Conservation (phyloP, 2,113 vertebrate species). For the Oncorhynchus mykiss region DNA sequence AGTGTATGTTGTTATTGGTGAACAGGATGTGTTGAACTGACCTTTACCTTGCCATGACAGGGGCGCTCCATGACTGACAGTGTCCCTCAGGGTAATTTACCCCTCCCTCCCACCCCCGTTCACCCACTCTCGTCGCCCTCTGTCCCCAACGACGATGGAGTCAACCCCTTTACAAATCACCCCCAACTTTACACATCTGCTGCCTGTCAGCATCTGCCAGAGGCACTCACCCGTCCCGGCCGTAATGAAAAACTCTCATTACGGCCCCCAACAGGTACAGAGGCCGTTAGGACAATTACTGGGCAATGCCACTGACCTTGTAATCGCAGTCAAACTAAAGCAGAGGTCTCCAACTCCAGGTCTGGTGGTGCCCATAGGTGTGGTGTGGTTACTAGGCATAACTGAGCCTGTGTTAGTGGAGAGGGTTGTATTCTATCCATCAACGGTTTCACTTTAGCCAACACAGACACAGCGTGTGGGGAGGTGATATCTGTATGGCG, state of each 20-base stretch:
- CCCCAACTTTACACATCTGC: slow-evolving; percentile 97
- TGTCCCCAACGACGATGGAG: slow-evolving; percentile 75
- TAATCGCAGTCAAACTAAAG: slow-evolving; percentile 69
- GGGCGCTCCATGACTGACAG: slow-evolving; percentile 82
- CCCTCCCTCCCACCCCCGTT: slow-evolving; percentile 6
- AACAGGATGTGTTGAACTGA: slow-evolving; percentile 70
- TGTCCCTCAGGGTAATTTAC: slow-evolving; percentile 86
- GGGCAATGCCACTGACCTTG: slow-evolving; percentile 90
- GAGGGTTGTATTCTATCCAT: too few species aligned
- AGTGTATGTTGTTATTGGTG: not conserved
- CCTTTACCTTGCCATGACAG: slow-evolving; percentile 86
- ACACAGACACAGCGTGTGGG: too few species aligned
- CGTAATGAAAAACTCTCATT: slow-evolving; percentile 97
- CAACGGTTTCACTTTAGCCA: too few species aligned
- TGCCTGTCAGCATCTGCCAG: slow-evolving; percentile 98
- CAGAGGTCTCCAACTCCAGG: slow-evolving; percentile 39
- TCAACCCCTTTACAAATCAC: slow-evolving; percentile 95
- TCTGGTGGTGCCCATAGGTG: slow-evolving; percentile 19
- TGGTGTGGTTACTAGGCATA: not conserved
- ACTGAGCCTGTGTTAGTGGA: not conserved
- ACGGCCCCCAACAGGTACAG: slow-evolving; percentile 86
- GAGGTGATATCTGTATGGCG: too few species aligned
- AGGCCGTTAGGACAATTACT: slow-evolving; percentile 86
- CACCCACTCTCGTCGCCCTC: slow-evolving; percentile 38
- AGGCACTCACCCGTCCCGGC: slow-evolving; percentile 93